phyloP scores from a whole-genome alignment of 1,140 invertebrate genomes.

The Camponotus floridanus region DNA sequence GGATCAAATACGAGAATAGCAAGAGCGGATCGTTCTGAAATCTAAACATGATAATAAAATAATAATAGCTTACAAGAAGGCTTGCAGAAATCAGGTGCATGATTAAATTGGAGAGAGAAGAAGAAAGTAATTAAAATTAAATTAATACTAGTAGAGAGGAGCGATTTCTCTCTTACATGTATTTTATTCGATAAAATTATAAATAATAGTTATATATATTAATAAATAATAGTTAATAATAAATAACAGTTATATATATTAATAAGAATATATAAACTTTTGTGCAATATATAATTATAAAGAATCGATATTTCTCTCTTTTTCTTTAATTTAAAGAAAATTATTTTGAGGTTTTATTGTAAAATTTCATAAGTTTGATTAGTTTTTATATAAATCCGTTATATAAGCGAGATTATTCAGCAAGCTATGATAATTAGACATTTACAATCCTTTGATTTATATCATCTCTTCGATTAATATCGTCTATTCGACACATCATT shows the following conservation, averaged over 20 bases:
- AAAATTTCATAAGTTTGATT: conserved; percentile 26
- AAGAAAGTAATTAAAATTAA: not conserved
- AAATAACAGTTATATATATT: not conserved
- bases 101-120: not conserved
- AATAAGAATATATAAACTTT: not conserved
- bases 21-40: not conserved
- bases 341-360: not conserved
- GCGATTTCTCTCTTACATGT: not conserved
- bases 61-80: not conserved
- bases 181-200: not conserved
- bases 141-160: conserved; percentile 3
- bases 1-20: not conserved
- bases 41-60: conserved; percentile 1
- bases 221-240: not conserved
- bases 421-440: conserved; percentile 14
- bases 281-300: not conserved
- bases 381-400: conserved; percentile 6
- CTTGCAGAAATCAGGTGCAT: too few relatives aligned
- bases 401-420: conserved; percentile 26
- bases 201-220: not conserved
- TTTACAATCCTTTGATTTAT: conserved; percentile 46
- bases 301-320: not conserved
- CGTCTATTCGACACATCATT: conserved; percentile 31
- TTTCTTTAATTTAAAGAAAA: not conserved
- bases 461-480: conserved; percentile 30